Evolutionary conservation across 2,113 vertebrate genomes (phyloP), one percentile per base, ranked within the genome.

Genomic region (Pristiophorus japonicus): DNA sequence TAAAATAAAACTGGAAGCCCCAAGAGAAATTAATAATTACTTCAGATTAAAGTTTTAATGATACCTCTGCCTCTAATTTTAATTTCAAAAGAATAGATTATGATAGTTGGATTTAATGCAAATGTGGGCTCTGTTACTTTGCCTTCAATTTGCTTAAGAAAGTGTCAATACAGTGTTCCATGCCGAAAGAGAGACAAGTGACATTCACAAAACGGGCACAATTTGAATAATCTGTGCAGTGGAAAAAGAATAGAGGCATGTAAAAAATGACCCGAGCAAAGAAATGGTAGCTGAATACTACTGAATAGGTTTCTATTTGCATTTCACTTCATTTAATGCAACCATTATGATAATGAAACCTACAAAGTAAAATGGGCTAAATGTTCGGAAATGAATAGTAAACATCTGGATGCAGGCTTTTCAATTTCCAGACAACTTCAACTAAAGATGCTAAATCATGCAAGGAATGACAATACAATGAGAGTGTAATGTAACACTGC

Each of bases 21-120:
- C 65, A 34, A 34, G 65, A 94, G 93, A 70, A 94, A 70, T 70
- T 38, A 70, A 67, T 70, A 94, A 73, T 94, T 47, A 70, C 42
- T 70, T 94, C 42, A 94, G 93, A 73, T 94, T 94, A 94, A 45
- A 94, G 93, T 45, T 94, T 94, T 94, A 94, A 94, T 94, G 93
- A 94, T 70, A 94, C 66, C 93, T 67, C 66, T 73, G 65, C 4
- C 63, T 67, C 93, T 47, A 70, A 94, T 94, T 70, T 94, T 70
- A 70, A 94, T 94, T 67, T 70, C 30, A 70, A 70, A 51, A 51
- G 93, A 94, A 94, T 70, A 94, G 73, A 94, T 94, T 70, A 94
- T 47, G 65, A 18, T 51, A 16, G 65, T 51, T 47, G 38, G 24
- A 45, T 51, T 94, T 47, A 94, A 94, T 73, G 24, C n/a, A 94